phyloP scores from a whole-genome alignment of 92 coral and sea anemone species.

The Siderastrea radians region DNA sequence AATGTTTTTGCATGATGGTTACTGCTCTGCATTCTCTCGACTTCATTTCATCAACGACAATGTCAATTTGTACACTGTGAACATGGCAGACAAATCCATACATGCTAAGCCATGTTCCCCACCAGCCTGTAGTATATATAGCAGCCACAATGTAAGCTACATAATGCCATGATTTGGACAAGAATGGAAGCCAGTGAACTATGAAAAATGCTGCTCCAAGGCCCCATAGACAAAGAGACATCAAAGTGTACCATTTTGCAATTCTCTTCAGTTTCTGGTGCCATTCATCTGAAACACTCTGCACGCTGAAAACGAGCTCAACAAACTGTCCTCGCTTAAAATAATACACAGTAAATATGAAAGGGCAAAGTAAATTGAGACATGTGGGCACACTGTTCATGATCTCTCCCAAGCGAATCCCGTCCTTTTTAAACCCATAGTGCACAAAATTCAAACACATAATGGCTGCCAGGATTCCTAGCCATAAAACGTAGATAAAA shows the following conservation, averaged over 20 bases:
- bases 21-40: constrained; percentile 36
- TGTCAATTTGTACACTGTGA: constrained; percentile 73
- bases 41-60: constrained; percentile 58
- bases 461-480: constrained; percentile 55
- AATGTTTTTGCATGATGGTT: constrained; percentile 41
- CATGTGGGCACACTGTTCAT: constrained; percentile 73
- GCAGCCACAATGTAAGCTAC: constrained; percentile 43
- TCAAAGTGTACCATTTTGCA: constrained; percentile 52
- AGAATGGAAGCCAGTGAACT: constrained; percentile 73
- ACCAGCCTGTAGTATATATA: constrained; percentile 74
- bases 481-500: constrained; percentile 49
- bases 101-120: constrained; percentile 72
- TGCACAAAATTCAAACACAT: constrained; percentile 76
- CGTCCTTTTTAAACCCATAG: constrained; percentile 55
- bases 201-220: constrained; percentile 62
- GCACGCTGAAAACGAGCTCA: constrained; percentile 67
- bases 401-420: constrained; percentile 55
- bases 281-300: constrained; percentile 50
- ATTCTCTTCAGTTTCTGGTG: constrained; percentile 34
- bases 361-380: constrained; percentile 72
- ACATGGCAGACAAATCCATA: constrained; percentile 81
- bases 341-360: constrained; percentile 62
- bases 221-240: constrained; percentile 63
- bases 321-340: constrained; percentile 71
- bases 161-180: constrained; percentile 73